Evolutionary conservation across 2,888 invertebrate species (phyloP).

Genomic region (Bhutanitis thaidina): DNA sequence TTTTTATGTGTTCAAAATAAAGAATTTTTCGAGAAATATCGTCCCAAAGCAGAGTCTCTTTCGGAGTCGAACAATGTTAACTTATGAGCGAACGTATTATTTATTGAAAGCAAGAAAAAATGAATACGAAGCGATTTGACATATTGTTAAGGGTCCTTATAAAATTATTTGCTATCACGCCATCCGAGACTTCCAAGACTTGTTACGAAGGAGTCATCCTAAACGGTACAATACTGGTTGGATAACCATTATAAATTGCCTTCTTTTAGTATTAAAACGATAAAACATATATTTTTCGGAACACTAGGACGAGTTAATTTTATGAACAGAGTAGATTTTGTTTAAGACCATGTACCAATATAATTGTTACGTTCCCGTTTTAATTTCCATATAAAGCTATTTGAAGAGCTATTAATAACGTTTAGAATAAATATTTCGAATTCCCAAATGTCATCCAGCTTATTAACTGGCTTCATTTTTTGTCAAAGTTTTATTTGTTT

Average conservation of each 20-base stretch:
- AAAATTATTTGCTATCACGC: constrained; percentile 79
- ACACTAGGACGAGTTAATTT: constrained; percentile 37
- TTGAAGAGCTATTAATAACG: constrained; percentile 73
- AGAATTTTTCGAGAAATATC: constrained; percentile 68
- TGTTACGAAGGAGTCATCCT: constrained; percentile 60
- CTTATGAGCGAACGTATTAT: constrained; percentile 72
- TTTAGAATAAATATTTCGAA: constrained; percentile 74
- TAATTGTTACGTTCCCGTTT: constrained; percentile 64
- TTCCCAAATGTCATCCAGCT: constrained; percentile 79
- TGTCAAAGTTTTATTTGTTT: constrained; percentile 72
- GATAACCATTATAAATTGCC: constrained; percentile 43
- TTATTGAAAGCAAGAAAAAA: constrained; percentile 72
- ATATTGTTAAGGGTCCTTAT: constrained; percentile 75
- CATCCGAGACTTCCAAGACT: constrained; percentile 54
- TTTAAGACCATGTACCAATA: constrained; percentile 46
- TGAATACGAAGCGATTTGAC: constrained; percentile 59
- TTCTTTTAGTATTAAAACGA: constrained; percentile 44
- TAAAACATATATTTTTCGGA: constrained; percentile 37
- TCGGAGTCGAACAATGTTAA: constrained; percentile 74
- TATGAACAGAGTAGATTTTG: constrained; percentile 41
- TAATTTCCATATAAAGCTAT: constrained; percentile 61
- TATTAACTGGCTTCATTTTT: constrained; percentile 77
- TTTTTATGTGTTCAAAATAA: constrained; percentile 45
- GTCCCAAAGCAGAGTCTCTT: constrained; percentile 55
- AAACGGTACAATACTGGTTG: constrained; percentile 50